A percentile compares a stretch with the other conserved stretches of the same genome.
Evolutionary conservation across 2,888 invertebrate genomes (phyloP).

Genomic region (Cactoblastis cactorum): DNA sequence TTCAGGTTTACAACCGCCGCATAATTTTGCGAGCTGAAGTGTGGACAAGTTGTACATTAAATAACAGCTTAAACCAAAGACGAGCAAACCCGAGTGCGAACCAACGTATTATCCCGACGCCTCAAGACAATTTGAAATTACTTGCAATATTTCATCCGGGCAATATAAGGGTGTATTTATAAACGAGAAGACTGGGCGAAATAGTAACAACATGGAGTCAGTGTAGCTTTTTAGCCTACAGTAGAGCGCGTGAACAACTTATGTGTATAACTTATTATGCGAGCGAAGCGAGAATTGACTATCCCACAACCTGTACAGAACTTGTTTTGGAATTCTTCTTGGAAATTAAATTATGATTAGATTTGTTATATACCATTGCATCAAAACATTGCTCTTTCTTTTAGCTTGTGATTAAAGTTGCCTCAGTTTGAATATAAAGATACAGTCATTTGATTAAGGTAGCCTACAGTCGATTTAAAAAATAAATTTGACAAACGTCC

Average conservation of each 20-base stretch:
- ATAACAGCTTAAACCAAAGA: slow-evolving; percentile 34
- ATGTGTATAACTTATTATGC: no score
- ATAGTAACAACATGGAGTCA: slow-evolving; percentile 36
- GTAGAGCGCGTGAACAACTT: neutral
- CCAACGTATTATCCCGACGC: slow-evolving; percentile 25
- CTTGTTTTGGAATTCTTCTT: no score
- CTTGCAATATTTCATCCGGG: slow-evolving; percentile 54
- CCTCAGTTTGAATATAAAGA: no score
- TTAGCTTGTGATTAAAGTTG: no score
- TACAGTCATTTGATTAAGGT: no score
- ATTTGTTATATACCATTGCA: no score
- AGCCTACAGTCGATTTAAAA: no score
- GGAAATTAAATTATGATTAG: no score
- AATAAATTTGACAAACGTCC: no score
- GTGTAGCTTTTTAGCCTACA: neutral
- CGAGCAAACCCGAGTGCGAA: slow-evolving; percentile 12
- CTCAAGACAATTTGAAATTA: slow-evolving; percentile 65
- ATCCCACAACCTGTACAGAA: no score
- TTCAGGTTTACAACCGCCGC: slow-evolving; percentile 22
- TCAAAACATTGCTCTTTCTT: no score
- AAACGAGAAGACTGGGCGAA: slow-evolving; percentile 44
- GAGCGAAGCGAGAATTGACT: no score
- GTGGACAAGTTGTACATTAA: slow-evolving; percentile 41
- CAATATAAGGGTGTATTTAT: slow-evolving; percentile 59
- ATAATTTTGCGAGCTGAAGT: slow-evolving; percentile 34